Conservation (phyloP, 2,888 invertebrate species). For the Hydrotaea cyrtoneurina region DNA sequence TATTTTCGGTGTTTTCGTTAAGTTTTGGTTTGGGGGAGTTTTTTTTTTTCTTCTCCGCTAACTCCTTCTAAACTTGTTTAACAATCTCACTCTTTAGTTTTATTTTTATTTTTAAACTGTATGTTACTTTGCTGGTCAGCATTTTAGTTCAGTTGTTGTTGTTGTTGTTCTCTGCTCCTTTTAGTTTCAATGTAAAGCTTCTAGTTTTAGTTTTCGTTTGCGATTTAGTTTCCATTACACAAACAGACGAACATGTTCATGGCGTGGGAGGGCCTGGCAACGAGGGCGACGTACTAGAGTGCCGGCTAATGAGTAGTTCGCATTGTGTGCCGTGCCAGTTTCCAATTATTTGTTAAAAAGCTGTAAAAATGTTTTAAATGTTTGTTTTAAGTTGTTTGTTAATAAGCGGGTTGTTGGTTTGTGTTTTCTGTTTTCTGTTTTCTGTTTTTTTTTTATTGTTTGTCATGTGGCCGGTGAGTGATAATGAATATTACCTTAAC, state of each 20-base stretch:
- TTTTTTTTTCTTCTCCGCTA: conserved; percentile 24
- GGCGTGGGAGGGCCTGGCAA: neutral
- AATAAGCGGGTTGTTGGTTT: neutral
- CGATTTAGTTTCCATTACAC: conserved; percentile 9
- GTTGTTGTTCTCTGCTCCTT: neutral
- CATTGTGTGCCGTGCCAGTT: conserved; percentile 39
- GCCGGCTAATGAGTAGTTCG: conserved; percentile 35
- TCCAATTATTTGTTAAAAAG: conserved; percentile 59
- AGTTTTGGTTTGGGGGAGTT: conserved; percentile 7
- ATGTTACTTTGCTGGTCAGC: neutral
- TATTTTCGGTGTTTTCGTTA: conserved; percentile 34
- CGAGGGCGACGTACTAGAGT: no score
- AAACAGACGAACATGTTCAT: neutral
- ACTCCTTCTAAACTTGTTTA: neutral
- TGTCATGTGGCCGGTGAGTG: neutral
- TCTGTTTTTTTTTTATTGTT: neutral
- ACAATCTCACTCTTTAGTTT: conserved; percentile 30
- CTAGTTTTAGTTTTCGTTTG: conserved; percentile 6
- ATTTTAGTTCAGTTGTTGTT: no score
- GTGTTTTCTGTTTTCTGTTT: neutral
- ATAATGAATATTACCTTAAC: conserved; percentile 30
- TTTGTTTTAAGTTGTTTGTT: conserved; percentile 20
- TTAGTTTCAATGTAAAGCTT: conserved; percentile 11
- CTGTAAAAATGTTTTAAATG: conserved; percentile 43
- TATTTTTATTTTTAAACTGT: neutral